A percentile compares a stretch with the other conserved stretches of the same genome.
These are phyloP conservation scores for Charaxes varanes DNA, from an alignment of 1,140 invertebrate species.

Conservation along the genomic window DNA sequence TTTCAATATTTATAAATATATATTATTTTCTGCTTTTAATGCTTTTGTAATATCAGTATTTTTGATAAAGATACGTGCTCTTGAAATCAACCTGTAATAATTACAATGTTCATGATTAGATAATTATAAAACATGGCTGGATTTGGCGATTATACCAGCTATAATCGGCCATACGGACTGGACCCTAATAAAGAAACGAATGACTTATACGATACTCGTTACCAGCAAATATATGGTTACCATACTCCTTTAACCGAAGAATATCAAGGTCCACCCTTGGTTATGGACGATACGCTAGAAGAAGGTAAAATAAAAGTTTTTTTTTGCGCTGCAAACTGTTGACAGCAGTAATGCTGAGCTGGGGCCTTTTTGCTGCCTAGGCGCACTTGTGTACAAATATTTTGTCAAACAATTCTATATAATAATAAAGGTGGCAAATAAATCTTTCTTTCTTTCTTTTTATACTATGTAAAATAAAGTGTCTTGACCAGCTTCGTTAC, in stretches of 20 bases:
- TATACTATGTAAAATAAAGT: too few species aligned
- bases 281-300: slow-evolving; percentile 71
- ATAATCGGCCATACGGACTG: slow-evolving; percentile 57
- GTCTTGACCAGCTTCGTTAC: too few species aligned
- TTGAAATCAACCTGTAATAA: too few species aligned
- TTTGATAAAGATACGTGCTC: too few species aligned
- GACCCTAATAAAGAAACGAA: slow-evolving; percentile 62
- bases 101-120: slow-evolving; percentile 14
- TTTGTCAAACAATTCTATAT: not conserved
- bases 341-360: too few species aligned
- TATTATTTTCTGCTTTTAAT: too few species aligned
- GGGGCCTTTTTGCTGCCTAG: too few species aligned
- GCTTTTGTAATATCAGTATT: too few species aligned
- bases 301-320: slow-evolving; percentile 56
- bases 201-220: slow-evolving; percentile 65
- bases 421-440: too few species aligned
- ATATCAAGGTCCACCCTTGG: slow-evolving; percentile 58
- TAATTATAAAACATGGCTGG: slow-evolving; percentile 53
- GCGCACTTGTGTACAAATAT: not conserved
- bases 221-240: slow-evolving; percentile 67
- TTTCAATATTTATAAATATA: too few species aligned
- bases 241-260: slow-evolving; percentile 62
- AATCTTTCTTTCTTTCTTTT: too few species aligned
- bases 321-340: not conserved
- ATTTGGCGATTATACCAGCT: slow-evolving; percentile 63